These are phyloP conservation scores for Cercopithecus mitis DNA, from an alignment of 2,797 vertebrate genomes.

Conservation along the genomic window DNA sequence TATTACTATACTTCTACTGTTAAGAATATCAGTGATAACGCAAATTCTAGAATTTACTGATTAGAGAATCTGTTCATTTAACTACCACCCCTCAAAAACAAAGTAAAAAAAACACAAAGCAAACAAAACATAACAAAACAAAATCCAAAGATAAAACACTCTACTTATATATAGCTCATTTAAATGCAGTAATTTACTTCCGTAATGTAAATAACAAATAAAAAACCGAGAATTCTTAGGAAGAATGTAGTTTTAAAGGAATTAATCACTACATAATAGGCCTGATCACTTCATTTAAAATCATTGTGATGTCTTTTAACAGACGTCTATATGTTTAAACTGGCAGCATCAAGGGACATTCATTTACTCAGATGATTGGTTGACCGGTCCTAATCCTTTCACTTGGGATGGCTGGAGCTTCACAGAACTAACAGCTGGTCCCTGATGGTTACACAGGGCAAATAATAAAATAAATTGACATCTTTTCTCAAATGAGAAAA, in stretches of 20 bases:
- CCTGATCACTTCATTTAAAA: background rate
- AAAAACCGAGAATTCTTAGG: background rate
- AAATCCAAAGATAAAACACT: background rate
- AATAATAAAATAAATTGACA: background rate
- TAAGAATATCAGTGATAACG: background rate
- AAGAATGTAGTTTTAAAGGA: constrained; percentile 23
- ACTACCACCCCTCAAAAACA: background rate
- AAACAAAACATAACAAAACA: background rate
- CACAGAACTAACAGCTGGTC: background rate
- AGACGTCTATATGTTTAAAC: constrained; percentile 15
- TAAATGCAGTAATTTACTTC: background rate
- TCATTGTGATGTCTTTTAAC: background rate
- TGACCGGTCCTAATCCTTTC: constrained; percentile 7
- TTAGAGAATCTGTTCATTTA: background rate
- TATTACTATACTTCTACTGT: background rate
- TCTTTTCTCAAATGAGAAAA: constrained; percentile 50
- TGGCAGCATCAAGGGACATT: background rate
- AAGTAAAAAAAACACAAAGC: background rate
- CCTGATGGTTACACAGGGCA: background rate
- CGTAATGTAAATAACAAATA: background rate
- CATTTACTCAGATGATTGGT: background rate
- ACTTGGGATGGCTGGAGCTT: background rate
- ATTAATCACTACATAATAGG: background rate
- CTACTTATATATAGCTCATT: background rate
- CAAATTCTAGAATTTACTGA: background rate